These are phyloP conservation scores for Lepidochrysops patricia DNA, from an alignment of 2,888 invertebrate genomes.

Conservation along the genomic window DNA sequence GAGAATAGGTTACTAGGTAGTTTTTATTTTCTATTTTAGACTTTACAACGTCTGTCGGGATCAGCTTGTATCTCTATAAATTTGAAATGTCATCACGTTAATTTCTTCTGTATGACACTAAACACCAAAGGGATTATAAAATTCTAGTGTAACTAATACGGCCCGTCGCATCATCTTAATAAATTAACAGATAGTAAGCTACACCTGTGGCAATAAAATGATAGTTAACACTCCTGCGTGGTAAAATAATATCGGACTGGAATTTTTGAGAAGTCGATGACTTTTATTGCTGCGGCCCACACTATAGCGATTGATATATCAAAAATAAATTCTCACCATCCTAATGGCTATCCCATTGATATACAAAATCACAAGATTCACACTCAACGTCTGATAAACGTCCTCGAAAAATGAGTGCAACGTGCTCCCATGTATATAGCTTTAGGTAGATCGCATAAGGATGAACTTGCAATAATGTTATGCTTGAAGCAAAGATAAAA, in stretches of 20 bases:
- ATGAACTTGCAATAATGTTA: too few species aligned
- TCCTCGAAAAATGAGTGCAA: too few species aligned
- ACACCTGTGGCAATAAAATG: neutral
- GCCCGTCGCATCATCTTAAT: neutral
- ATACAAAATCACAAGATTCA: too few species aligned
- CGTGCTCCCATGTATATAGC: too few species aligned
- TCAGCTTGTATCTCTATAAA: too few species aligned
- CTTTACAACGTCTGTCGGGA: too few species aligned
- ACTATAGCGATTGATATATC: too few species aligned
- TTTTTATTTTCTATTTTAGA: too few species aligned
- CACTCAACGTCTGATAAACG: too few species aligned
- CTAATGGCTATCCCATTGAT: neutral
- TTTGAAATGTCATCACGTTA: neutral
- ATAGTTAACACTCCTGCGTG: neutral
- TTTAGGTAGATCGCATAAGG: too few species aligned
- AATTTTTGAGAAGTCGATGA: neutral
- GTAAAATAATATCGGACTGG: neutral
- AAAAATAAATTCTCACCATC: neutral
- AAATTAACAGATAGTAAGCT: slow-evolving; percentile 1
- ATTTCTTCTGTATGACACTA: neutral
- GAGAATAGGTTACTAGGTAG: too few species aligned
- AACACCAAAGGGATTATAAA: neutral
- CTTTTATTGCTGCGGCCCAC: neutral
- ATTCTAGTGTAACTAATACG: neutral
- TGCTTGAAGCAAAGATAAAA: too few species aligned